Evolutionary conservation across 2,797 vertebrate species (phyloP).

Genomic region (Protosalanx chinensis): DNA sequence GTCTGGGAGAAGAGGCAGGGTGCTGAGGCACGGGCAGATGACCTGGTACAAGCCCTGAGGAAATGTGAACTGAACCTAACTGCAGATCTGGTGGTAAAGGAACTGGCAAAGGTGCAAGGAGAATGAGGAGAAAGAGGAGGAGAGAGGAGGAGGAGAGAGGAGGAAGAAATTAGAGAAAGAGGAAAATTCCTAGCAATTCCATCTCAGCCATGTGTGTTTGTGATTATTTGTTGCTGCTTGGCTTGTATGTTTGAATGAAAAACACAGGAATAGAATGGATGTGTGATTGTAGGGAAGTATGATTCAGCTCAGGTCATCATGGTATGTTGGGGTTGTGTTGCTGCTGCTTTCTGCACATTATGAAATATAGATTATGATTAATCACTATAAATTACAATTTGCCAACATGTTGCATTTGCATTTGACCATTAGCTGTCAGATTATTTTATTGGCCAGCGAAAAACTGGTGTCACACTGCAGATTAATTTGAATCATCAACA

Average conservation of each 20-base stretch:
- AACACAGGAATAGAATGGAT: not conserved
- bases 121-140: not conserved
- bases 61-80: slow-evolving; percentile 73
- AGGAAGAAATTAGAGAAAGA: too few relatives aligned
- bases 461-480: too few relatives aligned
- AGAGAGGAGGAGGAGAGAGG: not conserved
- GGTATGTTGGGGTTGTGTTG: not conserved
- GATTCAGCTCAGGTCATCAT: not conserved
- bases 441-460: too few relatives aligned
- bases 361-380: not conserved
- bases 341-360: not conserved
- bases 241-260: not conserved
- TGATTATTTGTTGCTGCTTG: not conserved
- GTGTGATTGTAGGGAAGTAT: not conserved
- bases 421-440: too few relatives aligned
- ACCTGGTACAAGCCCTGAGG: slow-evolving; percentile 73
- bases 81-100: slow-evolving; percentile 73
- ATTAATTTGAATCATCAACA: too few relatives aligned
- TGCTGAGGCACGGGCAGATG: slow-evolving; percentile 53
- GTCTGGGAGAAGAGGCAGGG: slow-evolving; percentile 71
- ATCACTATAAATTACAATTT: not conserved
- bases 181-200: not conserved
- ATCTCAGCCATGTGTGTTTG: not conserved
- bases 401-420: too few relatives aligned
- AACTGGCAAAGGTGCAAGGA: slow-evolving; percentile 27